Conservation (phyloP, 1,140 invertebrate genomes). For the Philopotamus ludificatus region DNA sequence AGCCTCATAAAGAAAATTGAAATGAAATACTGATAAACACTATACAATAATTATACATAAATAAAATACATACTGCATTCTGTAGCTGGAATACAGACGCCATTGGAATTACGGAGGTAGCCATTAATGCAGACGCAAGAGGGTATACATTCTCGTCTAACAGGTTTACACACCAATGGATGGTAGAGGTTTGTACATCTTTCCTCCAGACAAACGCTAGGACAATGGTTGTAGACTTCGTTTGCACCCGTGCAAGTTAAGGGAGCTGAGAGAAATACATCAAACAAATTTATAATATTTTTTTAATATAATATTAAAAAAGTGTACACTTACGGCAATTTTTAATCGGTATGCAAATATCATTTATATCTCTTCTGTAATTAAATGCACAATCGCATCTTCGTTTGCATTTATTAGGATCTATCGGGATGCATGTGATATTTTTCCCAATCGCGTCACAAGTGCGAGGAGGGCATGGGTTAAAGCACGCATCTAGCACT, state of each 20-base stretch:
- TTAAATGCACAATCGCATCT: constrained; percentile 34
- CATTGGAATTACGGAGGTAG: constrained; percentile 8
- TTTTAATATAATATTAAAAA: neutral
- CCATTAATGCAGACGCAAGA: constrained; percentile 15
- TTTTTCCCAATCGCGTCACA: constrained; percentile 29
- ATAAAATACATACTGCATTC: neutral
- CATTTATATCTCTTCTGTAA: constrained; percentile 26
- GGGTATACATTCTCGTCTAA: constrained; percentile 11
- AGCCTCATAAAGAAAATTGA: constrained; percentile 1
- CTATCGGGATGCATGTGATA: constrained; percentile 26
- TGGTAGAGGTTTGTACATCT: constrained; percentile 8
- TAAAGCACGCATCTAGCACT: constrained; percentile 26
- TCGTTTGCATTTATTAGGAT: constrained; percentile 21
- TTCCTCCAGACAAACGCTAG: constrained; percentile 12
- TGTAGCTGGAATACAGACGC: constrained; percentile 5
- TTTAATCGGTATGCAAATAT: constrained; percentile 24
- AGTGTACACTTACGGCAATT: constrained; percentile 32
- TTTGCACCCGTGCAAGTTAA: constrained; percentile 9
- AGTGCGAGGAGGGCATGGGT: constrained; percentile 28
- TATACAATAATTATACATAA: neutral
- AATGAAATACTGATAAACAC: neutral
- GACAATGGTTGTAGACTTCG: constrained; percentile 30
- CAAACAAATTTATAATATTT: too few species aligned
- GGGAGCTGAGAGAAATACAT: constrained; percentile 26
- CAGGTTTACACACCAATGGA: neutral